These are phyloP conservation scores for Hylaeus volcanicus DNA, from an alignment of 1,140 invertebrate species.

Conservation along the genomic window DNA sequence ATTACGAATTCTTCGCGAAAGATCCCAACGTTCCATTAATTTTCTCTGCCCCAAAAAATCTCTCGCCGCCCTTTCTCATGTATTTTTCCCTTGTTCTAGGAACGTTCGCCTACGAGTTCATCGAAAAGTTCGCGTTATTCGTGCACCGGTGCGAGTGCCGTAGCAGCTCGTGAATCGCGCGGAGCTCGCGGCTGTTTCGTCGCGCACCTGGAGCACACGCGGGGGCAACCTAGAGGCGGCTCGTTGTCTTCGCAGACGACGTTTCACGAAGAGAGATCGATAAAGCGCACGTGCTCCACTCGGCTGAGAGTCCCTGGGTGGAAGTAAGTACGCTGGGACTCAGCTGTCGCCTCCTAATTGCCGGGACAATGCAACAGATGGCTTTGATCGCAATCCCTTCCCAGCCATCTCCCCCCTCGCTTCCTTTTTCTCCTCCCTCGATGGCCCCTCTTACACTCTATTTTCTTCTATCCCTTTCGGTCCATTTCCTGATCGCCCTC, in stretches of 20 bases:
- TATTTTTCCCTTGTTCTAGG: too few species aligned
- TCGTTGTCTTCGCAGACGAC: conserved; percentile 58
- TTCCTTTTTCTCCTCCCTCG: conserved; percentile 14
- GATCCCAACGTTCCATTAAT: too few species aligned
- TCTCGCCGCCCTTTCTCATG: too few species aligned
- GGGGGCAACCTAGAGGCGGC: conserved; percentile 32
- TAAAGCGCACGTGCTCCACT: conserved; percentile 74
- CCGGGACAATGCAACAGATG: conserved; percentile 82
- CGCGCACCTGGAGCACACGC: conserved; percentile 43
- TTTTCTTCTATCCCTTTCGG: conserved; percentile 27
- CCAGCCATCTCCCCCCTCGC: conserved; percentile 57
- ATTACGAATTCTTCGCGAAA: too few species aligned
- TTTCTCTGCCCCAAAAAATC: too few species aligned
- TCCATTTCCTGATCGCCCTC: conserved; percentile 7
- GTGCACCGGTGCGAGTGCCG: too few species aligned
- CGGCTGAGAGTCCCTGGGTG: conserved; percentile 77
- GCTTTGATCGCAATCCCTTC: conserved; percentile 80
- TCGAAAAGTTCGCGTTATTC: too few species aligned
- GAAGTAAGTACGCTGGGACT: conserved; percentile 79
- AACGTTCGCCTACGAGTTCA: too few species aligned
- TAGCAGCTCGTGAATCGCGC: not conserved
- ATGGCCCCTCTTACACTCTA: not conserved
- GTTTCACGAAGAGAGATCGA: conserved; percentile 68
- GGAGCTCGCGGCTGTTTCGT: not conserved
- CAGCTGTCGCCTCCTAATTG: conserved; percentile 81